Percentiles rank a stretch among this genome's conserved stretches.
Conservation (phyloP, 2,888 invertebrate genomes). For the Caenorhabditis angaria region DNA sequence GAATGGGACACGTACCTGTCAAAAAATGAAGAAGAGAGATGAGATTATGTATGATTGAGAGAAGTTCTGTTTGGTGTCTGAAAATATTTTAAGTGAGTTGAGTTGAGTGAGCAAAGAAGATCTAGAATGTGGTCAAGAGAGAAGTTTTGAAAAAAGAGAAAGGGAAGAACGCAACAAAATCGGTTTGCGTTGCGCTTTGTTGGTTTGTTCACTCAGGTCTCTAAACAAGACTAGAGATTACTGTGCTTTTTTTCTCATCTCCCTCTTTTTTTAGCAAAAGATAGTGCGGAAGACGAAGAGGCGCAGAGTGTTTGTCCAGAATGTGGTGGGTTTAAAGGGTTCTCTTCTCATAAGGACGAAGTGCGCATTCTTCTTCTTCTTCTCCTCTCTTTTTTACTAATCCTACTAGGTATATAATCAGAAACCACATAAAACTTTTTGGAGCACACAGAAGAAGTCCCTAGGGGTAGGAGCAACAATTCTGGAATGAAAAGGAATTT, state of each 20-base stretch:
- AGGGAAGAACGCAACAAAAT: not conserved
- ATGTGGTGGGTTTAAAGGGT: not conserved
- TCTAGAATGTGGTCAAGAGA: not conserved
- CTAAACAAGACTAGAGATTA: conserved; percentile 4
- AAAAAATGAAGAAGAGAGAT: not conserved
- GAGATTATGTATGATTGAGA: not conserved
- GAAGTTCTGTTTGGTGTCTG: not conserved
- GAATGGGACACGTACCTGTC: not conserved
- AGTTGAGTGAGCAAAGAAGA: no score
- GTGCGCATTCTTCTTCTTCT: not conserved
- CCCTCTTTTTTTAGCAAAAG: not conserved
- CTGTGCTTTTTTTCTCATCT: conserved; percentile 4
- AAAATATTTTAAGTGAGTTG: not conserved
- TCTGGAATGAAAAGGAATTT: not conserved
- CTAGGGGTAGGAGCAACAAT: not conserved
- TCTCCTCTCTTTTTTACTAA: not conserved
- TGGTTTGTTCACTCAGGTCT: not conserved
- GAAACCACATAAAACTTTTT: no score
- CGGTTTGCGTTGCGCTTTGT: conserved; percentile 2
- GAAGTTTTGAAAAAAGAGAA: not conserved
- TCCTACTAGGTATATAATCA: not conserved
- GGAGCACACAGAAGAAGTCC: no score
- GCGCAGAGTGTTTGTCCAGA: not conserved
- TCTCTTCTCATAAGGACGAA: not conserved
- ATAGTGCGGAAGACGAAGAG: not conserved